Conservation (phyloP, 2,797 vertebrate species). For the Paedocypris micromegethes region DNA sequence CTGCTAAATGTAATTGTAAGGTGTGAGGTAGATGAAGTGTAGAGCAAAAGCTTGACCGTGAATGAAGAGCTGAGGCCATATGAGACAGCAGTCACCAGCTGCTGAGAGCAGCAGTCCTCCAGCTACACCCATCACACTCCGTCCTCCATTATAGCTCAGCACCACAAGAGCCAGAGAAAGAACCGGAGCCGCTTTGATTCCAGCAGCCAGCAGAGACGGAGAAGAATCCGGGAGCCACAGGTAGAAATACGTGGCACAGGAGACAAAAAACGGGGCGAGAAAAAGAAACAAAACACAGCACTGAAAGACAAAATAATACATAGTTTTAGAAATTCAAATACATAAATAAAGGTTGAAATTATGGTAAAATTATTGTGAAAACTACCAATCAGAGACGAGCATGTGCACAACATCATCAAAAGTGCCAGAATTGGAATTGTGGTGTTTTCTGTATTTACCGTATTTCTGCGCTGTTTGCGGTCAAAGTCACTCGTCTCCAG, state of each 20-base stretch:
- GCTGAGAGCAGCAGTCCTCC: constrained; percentile 74
- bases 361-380: background rate
- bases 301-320: constrained; percentile 49
- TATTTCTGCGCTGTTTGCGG: constrained; percentile 65
- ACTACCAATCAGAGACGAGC: background rate
- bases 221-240: constrained; percentile 66
- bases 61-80: constrained; percentile 67
- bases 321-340: background rate
- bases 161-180: constrained; percentile 65
- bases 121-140: constrained; percentile 62
- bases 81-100: constrained; percentile 73
- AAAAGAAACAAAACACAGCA: constrained; percentile 62
- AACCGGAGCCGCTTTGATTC: constrained; percentile 71
- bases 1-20: too few relatives aligned
- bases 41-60: constrained; percentile 54
- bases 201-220: constrained; percentile 59
- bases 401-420: background rate
- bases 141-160: constrained; percentile 53
- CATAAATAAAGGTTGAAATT: background rate
- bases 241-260: constrained; percentile 65
- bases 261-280: constrained; percentile 64
- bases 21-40: too few relatives aligned
- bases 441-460: constrained; percentile 52
- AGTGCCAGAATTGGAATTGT: background rate
- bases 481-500: constrained; percentile 69